Base-by-base conservation (phyloP, 2,888 invertebrate genomes). In the Nephrotoma flavescens region DNA sequence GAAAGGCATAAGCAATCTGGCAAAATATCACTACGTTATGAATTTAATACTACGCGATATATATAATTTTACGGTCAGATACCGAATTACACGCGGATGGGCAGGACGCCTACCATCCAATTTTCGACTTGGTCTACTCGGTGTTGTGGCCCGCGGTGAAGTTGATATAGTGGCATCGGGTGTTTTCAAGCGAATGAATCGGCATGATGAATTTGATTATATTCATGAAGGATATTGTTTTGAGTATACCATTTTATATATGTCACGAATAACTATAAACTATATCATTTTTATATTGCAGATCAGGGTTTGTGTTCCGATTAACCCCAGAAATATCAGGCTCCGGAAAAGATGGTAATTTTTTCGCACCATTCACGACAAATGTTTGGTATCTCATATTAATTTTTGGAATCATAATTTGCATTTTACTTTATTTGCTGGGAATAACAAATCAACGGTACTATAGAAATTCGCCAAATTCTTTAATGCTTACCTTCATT, bases 221-320 rank as follows among this genome's bases (percentile, higher is more conserved):
- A 90, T 91, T 86, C 90, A 91, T 87, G 90, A 90, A 88, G 90
- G 91, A 86, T 91, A 91, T 91, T 90, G 90, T 88, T 90, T 91
- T 86, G 89, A 90, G 87, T 87, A 71, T 42, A 41, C 7, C 19
- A 19, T n/a, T 41, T 2, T 41, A 84, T 41, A 5, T 4, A 41
- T 84, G 31, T 31, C 42, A 0, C n/a, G 42, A 41, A 71, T 1
- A 85, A 85, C 41, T 12, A 3, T 4, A 15, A 57, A 42, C 47
- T 44, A 15, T 19, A 57, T n/a, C 6, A 42, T 57, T 57, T 9
- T 44, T 44, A 44, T 71, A 71, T 71, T 71, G 3, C 57, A 87
- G 87, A 86, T 87, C 89, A 0, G 90, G 89, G 0, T 91, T 91
- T 87, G 19, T 91, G n/a, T 91, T 90, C 89, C 89, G 90, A 2